Percentiles rank a stretch among this genome's conserved stretches.
Evolutionary conservation across 2,888 invertebrate genomes (phyloP).

Genomic region (Caenorhabditis drosophilae): DNA sequence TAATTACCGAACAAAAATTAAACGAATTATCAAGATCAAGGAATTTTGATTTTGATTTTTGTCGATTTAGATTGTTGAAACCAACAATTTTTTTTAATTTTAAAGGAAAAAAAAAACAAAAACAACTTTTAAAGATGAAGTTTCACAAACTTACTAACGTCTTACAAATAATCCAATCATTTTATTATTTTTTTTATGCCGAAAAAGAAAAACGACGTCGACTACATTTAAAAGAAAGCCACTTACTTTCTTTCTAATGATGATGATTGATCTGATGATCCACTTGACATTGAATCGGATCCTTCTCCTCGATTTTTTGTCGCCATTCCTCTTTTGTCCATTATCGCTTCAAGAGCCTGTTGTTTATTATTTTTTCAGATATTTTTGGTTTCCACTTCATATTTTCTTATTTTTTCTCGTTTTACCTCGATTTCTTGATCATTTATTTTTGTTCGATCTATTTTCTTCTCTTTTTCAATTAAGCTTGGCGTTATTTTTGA

Average conservation of each 20-base stretch:
- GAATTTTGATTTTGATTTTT: too few species aligned
- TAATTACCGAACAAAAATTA: too few species aligned
- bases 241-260: conserved; percentile 18
- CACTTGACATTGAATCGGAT: conserved; percentile 22
- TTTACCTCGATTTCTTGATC: background rate
- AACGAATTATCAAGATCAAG: background rate
- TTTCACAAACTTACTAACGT: too few species aligned
- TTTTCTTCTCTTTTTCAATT: too few species aligned
- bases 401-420: background rate
- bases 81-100: too few species aligned
- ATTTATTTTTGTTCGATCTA: too few species aligned
- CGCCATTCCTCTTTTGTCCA: conserved; percentile 12
- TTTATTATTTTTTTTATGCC: too few species aligned
- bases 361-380: background rate
- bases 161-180: too few species aligned
- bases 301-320: background rate
- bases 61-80: too few species aligned
- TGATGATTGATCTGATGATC: conserved; percentile 19
- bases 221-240: background rate
- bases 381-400: background rate
- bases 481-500: too few species aligned
- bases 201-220: background rate
- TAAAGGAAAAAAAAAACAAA: too few species aligned
- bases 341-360: conserved; percentile 24
- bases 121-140: too few species aligned